phyloP scores from a whole-genome alignment of 2,797 vertebrate genomes.

The Dicrostonyx torquatus region DNA sequence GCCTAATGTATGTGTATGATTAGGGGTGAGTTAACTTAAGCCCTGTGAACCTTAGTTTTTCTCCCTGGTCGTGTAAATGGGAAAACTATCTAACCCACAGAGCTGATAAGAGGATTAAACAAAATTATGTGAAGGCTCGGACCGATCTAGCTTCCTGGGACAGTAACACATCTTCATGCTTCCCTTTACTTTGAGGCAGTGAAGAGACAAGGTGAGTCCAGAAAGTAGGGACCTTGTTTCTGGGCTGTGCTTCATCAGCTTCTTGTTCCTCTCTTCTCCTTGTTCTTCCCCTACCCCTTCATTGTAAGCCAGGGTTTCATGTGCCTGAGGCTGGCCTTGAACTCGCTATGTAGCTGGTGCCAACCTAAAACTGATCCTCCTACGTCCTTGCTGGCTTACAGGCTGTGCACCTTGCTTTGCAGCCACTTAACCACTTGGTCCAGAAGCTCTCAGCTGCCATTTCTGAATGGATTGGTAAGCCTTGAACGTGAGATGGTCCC shows the following conservation, averaged over 20 bases:
- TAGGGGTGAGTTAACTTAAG: constrained; percentile 63
- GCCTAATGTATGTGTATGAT: constrained; percentile 50
- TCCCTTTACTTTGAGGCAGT: not conserved
- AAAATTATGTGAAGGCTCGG: not conserved
- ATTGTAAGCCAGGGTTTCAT: not conserved
- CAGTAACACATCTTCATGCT: not conserved
- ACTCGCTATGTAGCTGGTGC: not conserved
- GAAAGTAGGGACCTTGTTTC: constrained; percentile 45
- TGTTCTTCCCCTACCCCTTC: not conserved
- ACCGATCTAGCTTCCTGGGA: not conserved
- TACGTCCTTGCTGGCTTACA: not conserved
- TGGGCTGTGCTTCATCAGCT: constrained; percentile 10
- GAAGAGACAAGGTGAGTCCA: constrained; percentile 3
- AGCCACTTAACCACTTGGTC: not conserved
- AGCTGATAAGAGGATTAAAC: not conserved
- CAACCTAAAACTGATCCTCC: not conserved
- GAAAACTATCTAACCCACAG: constrained; percentile 9
- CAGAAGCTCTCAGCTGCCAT: constrained; percentile 10
- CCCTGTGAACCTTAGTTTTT: constrained; percentile 27
- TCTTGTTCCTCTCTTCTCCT: not conserved
- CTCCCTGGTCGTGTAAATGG: not conserved
- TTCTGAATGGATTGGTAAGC: constrained; percentile 34
- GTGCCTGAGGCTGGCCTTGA: not conserved
- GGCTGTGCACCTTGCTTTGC: not conserved
- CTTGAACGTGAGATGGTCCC: not conserved